Base-by-base conservation (phyloP, 1,140 invertebrate species). In the Linepithema humile region DNA sequence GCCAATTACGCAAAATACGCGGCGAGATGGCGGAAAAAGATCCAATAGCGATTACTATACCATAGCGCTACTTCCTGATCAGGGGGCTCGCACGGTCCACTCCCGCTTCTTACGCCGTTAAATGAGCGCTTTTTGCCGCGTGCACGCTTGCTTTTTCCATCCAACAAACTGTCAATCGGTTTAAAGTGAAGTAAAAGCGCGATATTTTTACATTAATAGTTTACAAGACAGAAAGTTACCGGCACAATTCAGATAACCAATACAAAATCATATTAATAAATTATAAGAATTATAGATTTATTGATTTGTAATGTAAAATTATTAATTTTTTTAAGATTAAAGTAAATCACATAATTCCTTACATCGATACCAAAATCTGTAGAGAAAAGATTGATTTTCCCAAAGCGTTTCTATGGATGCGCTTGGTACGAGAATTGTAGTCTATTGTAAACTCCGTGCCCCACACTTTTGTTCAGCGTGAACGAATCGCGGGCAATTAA, bases 1-100 rank as follows among this genome's bases (percentile, higher is more conserved):
- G 83, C 80, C 85, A 88, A 88, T 88, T 88, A 88, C 87, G 87
- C 84, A 88, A 88, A 87, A 73, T 82, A 82, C 75, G 62, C 48
- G 50, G 57, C 20, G 40, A 43, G 57, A 86, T 43, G 85, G 62
- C 40, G 55, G 40, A 73, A 88, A 87, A 84, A 88, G 70, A 40
- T 60, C 7, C 38, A 53, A 53, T n/a, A 12, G 85, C 82, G 85
- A 86, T 88, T 84, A 84, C 73, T 84, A 50, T 80, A 87, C 85
- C 85, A 69, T 87, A 75, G 85, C 83, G 86, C 85, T 62, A 80
- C 85, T 88, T 88, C 86, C 86, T 88, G 73, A 43, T 84, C 80
- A 53, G 45, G 10, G 12, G 17, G 29, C 9, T 15, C 23, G n/a
- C 26, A 50, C 64, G 12, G n/a, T 67, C 26, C 80, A 60, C 85